These are phyloP conservation scores for Acleris cristana DNA, from an alignment of 2,888 invertebrate genomes.

Conservation along the genomic window DNA sequence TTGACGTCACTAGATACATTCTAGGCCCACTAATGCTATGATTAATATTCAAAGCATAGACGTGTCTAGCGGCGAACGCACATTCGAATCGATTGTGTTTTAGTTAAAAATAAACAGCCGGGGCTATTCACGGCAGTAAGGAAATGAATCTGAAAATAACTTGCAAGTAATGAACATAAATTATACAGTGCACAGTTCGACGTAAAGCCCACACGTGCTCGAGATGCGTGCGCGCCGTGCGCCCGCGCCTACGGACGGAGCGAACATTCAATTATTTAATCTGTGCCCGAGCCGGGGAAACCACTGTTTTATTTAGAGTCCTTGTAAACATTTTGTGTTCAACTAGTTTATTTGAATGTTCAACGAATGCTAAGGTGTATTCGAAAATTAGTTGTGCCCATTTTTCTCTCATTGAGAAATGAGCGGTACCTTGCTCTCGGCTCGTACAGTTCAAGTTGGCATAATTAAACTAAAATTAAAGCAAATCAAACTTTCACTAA, in stretches of 20 bases:
- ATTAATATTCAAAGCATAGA: constrained; percentile 20
- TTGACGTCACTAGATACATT: too few relatives aligned
- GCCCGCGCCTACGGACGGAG: not conserved
- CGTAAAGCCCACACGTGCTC: constrained; percentile 60
- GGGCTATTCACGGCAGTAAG: constrained; percentile 49
- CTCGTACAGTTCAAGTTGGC: too few relatives aligned
- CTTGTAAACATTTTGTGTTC: too few relatives aligned
- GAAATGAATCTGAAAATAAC: constrained; percentile 63
- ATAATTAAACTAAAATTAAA: too few relatives aligned
- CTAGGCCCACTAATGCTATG: not conserved
- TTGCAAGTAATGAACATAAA: constrained; percentile 58
- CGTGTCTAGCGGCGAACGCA: not conserved
- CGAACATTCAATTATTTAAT: constrained; percentile 8
- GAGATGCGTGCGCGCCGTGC: constrained; percentile 37
- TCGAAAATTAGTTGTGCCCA: too few relatives aligned
- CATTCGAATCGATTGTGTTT: constrained; percentile 26
- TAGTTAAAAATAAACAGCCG: constrained; percentile 43
- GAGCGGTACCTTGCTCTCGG: too few relatives aligned
- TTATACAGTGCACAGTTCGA: constrained; percentile 54
- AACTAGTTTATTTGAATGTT: too few relatives aligned
- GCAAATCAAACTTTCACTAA: too few relatives aligned
- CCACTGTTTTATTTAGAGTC: too few relatives aligned
- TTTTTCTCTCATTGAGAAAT: too few relatives aligned
- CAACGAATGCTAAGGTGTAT: too few relatives aligned
- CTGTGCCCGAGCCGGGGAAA: not conserved